Base-by-base conservation (phyloP, 1,140 invertebrate genomes). In the Neodiprion fabricii region DNA sequence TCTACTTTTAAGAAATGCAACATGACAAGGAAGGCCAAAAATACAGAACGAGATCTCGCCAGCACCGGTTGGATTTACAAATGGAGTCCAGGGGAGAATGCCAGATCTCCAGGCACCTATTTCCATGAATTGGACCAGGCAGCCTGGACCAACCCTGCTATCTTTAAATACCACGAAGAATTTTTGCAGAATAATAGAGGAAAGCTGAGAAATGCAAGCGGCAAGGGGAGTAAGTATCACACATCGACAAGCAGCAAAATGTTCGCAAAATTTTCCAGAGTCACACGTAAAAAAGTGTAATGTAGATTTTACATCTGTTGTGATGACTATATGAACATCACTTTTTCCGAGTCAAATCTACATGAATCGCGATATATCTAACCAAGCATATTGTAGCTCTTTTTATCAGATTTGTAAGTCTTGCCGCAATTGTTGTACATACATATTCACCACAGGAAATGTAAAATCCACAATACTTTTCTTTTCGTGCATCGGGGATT, bases 101-200 rank as follows among this genome's bases (percentile, higher is more conserved):
- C 48, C 21, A n/a, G 12, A 69, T 23, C 67, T 23, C 12, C 21
- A 21, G 11, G 23, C 40, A 69, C 67, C 10, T 69, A 69, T 47
- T 49, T 75, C 9, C 71, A 71, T 1, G 23, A 72, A 53, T 47
- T 61, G 7, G 17, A 73, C 3, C 61, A 70, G 10, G 61, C 28
- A 70, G 14, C 71, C 8, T 40, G 48, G 10, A 70, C 50, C 66
- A 23, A 53, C 48, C 47, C 9, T 71, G 74, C 72, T 9, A 28
- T 77, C n/a, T 76, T 72, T 70, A 21, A 66, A 28, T 71, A 74
- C 23, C 68, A 76, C 67, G 47, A 71, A 3, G 68, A 75, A 48
- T 79, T 77, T 72, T 47, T 73, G 12, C 47, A 65, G 40, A 76
- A 69, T 68, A 40, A 69, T 21, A 23, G 67, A 69, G 7, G 4